Evolutionary conservation across 2,888 invertebrate species (phyloP), one percentile per base, ranked within the genome.

Genomic region (Drosophila nr. fundita): DNA sequence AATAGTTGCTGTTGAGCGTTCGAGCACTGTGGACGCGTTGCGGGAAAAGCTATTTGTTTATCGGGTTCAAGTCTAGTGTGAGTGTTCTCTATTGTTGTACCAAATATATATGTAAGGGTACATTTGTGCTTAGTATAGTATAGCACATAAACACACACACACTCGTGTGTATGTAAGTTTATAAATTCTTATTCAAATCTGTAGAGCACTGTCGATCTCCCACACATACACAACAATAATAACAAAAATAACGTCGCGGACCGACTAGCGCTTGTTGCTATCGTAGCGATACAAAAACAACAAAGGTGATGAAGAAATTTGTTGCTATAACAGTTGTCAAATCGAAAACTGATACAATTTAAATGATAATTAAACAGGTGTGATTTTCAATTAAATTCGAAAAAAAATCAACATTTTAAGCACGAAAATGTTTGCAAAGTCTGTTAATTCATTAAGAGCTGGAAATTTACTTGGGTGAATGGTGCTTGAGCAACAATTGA

Each of bases 1-100:
- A 78, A 83, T 82, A 84, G 89, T 89, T 87, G 78, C 65, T 73
- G 74, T 42, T 67, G 77, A 87, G 86, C 77, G 79, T 79, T 76
- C 66, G 54, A 73, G 68, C 77, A 77, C 69, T 74, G 62, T 69
- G 81, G 83, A 73, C 86, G 81, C 74, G 71, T 54, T 55, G 57
- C 69, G 55, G 27, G 34, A 68, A 74, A 64, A 68, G 60, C 60
- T 60, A 1, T 61, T 75, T 69, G 70, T 48, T 72, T 60, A 34
- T 61, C 69, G 68, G 73, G 61, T 76, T 69, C 34, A 36, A 60
- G 58, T 68, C 42, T 57, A 55, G 71, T 63, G 75, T 74, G 67
- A 75, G 82, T 73, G 79, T 65, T 73, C 57, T 71, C 68, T 82
- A 80, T 88, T 71, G 66, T 69, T 62, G 68, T 67, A 27, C 58